Base-by-base conservation (phyloP, 2,797 vertebrate genomes). In the Dromococcyx pavoninus region DNA sequence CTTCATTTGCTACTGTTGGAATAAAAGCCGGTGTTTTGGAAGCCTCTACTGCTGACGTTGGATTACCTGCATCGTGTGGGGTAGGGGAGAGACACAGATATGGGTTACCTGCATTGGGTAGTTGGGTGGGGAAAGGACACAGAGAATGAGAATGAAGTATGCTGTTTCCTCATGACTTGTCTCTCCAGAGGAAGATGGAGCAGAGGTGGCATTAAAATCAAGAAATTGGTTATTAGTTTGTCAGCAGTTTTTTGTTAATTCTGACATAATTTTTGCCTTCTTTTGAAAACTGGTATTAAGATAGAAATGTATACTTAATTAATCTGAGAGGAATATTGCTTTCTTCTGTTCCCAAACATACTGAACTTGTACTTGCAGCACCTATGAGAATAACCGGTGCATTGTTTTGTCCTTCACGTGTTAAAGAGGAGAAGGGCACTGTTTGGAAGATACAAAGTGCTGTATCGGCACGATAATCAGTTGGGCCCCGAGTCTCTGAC, bases 1-100 rank as follows among this genome's bases (percentile, higher is more conserved):
- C 98, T 94, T 99, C 99, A 16, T 98, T 98, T 41, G 98, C 97
- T 93, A 98, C 97, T 21, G 95, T 97, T 75, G 83, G 97, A 92
- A 97, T 98, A 96, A 82, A 97, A 92, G 91, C 94, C 43, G 81
- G 81, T 66, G 85, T 91, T 97, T 32, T 97, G 84, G 95, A 79
- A 79, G 89, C 19, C 72, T 97, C 95, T 93, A 70, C 23, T 87
- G 89, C 88, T 91, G 94, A 32, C 0, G 57, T 28, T 95, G 96
- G 86, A 44, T 96, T 92, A 95, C 94, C 97, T 97, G 93, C 84
- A 95, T 96, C 15, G 3, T 73, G 66, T 88, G 27, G 81, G 72
- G 84, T 75, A 67, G 92, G 83, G 91, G 79, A 97, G 56, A 96
- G 86, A 97, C 77, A 97, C 65, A 94, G 75, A 93, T 19, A 92